A percentile compares a stretch with the other conserved stretches of the same genome.
Conservation (phyloP, 1,140 invertebrate species). For the Drosophila jambulina region DNA sequence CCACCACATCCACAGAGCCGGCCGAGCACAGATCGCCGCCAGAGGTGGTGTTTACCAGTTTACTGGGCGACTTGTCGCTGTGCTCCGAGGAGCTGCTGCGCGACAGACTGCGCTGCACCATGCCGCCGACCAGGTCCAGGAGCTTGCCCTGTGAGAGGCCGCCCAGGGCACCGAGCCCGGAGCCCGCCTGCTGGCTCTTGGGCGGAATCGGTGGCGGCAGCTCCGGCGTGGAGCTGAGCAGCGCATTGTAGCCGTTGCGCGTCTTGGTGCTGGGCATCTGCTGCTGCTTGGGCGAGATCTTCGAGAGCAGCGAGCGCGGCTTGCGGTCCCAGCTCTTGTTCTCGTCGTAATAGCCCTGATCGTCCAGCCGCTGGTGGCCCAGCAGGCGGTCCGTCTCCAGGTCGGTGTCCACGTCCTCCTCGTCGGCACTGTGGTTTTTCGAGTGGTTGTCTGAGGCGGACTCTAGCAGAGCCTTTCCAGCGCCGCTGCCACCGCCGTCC, state of each 20-base stretch:
- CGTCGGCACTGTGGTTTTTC: slow-evolving; percentile 80
- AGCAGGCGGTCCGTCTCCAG: slow-evolving; percentile 95
- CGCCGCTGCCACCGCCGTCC: slow-evolving; percentile 45
- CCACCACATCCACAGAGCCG: slow-evolving; percentile 57
- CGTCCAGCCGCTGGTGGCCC: slow-evolving; percentile 94
- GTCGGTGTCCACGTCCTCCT: slow-evolving; percentile 94
- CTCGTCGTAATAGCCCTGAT: slow-evolving; percentile 95
- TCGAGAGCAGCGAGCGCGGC: slow-evolving; percentile 74
- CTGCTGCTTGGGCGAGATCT: slow-evolving; percentile 83
- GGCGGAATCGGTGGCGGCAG: slow-evolving; percentile 73
- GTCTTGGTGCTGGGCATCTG: slow-evolving; percentile 80
- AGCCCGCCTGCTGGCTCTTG: slow-evolving; percentile 49
- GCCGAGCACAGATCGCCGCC: slow-evolving; percentile 21
- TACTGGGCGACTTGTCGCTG: slow-evolving; percentile 77
- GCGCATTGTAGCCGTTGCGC: slow-evolving; percentile 82
- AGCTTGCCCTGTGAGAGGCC: slow-evolving; percentile 45
- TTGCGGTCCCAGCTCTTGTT: slow-evolving; percentile 87
- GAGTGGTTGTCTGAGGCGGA: slow-evolving; percentile 75
- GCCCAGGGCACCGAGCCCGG: slow-evolving; percentile 19
- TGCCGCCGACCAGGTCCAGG: slow-evolving; percentile 57
- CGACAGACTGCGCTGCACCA: slow-evolving; percentile 65
- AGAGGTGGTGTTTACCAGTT: slow-evolving; percentile 22
- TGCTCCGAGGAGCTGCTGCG: slow-evolving; percentile 77
- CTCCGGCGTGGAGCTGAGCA: slow-evolving; percentile 80
- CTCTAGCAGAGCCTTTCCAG: slow-evolving; percentile 62